A percentile compares a stretch with the other conserved stretches of the same genome.
Conservation (phyloP, 2,888 invertebrate genomes). For the Pseudoips prasinana region DNA sequence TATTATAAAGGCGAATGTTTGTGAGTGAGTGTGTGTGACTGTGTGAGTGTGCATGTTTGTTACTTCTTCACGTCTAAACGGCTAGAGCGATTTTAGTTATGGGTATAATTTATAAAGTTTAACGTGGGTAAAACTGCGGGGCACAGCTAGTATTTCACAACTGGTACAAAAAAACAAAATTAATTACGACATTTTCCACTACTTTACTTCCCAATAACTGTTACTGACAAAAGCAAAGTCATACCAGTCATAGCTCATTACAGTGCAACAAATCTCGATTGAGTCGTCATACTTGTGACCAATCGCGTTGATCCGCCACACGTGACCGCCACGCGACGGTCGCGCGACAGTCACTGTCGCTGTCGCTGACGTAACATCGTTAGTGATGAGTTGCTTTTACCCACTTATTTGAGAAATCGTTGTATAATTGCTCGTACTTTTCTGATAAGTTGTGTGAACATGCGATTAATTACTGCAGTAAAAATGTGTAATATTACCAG, state of each 20-base stretch:
- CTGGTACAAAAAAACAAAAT: too few relatives aligned
- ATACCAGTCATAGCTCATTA: slow-evolving; percentile 73
- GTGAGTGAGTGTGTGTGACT: too few relatives aligned
- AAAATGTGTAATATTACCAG: too few relatives aligned
- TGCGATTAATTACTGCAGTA: slow-evolving; percentile 5
- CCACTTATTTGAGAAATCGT: slow-evolving; percentile 25
- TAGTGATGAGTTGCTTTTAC: slow-evolving; percentile 46
- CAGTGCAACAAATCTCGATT: slow-evolving; percentile 56
- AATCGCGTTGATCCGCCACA: slow-evolving; percentile 56
- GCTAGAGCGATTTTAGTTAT: too few relatives aligned
- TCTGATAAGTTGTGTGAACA: slow-evolving; percentile 8
- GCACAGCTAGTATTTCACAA: too few relatives aligned
- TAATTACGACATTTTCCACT: background rate
- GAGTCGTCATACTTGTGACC: slow-evolving; percentile 49
- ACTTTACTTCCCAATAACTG: slow-evolving; percentile 10
- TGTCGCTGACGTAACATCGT: slow-evolving; percentile 47
- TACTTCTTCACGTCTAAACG: too few relatives aligned
- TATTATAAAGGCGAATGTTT: too few relatives aligned
- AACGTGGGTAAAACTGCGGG: too few relatives aligned
- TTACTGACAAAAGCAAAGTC: slow-evolving; percentile 48
- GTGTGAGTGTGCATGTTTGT: too few relatives aligned
- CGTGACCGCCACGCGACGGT: slow-evolving; percentile 55
- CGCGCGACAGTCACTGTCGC: slow-evolving; percentile 30
- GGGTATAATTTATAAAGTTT: too few relatives aligned
- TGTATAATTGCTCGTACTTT: slow-evolving; percentile 29